Base-by-base conservation (phyloP, 1,140 invertebrate genomes). In the Teleopsis dalmanni region DNA sequence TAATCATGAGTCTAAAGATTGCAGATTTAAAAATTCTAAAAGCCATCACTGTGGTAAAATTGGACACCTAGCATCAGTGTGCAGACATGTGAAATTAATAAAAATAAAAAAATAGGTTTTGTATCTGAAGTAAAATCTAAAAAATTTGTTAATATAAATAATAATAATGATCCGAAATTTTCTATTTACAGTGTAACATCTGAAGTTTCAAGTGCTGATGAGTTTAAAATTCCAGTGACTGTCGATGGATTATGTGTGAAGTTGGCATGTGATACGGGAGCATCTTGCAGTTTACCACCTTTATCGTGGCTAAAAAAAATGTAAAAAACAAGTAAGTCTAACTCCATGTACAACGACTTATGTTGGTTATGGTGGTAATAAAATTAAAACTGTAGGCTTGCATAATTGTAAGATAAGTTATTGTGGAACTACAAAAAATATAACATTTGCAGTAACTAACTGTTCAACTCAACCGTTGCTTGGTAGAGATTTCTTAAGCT, bases 321-420 rank as follows among this genome's bases (percentile, higher is more conserved):
- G 27, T 26, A 44, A 19, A 29, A 44, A 44, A 44, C 27, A 44
- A 19, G 42, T 44, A 44, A 44, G 14, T 44, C 42, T 44, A 10
- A 33, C 8, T 9, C 14, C 42, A 21, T 44, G 42, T 31, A 44
- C 8, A 8, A 21, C 19, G 27, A 21, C 31, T 21, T 45, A 45
- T 47, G 45, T 47, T 14, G 34, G 27, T 47, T 38, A 25, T 47
- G 37, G 37, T 47, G 45, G 45, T 25, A 38, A 47, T 25, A 25
- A 31, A 47, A 47, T 47, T n/a, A 54, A 51, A 35, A 34, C 35
- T 11, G 13, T 43, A 36, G 41, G 48, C 23, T 19, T 44, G 22
- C 35, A 33, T 18, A 18, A 16, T 44, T 29, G 26, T 10, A 44
- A n/a, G 3, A 26, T 50, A 36, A 33, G 45, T 25, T 29, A 25